Conservation (phyloP, 2,888 invertebrate species). For the Cerastis rubricosa region DNA sequence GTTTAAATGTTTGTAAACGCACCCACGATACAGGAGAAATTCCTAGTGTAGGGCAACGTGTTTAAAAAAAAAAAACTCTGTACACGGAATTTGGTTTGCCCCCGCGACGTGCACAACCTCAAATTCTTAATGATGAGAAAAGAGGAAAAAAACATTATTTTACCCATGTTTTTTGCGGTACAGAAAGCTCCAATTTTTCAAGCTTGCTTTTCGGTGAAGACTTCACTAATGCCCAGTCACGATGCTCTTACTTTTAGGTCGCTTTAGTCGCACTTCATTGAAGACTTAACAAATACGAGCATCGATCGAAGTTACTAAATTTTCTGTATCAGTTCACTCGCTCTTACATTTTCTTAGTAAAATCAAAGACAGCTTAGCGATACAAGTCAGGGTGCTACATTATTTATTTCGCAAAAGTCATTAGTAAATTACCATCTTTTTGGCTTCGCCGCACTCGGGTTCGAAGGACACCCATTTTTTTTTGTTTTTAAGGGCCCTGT, state of each 20-base stretch:
- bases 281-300: background rate
- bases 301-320: background rate
- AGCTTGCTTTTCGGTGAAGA: background rate
- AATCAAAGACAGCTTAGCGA: background rate
- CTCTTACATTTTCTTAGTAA: background rate
- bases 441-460: background rate
- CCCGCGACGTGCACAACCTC: too few species aligned
- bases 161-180: too few species aligned
- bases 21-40: too few species aligned
- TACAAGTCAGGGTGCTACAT: background rate
- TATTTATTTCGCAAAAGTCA: background rate
- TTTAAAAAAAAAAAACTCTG: too few species aligned
- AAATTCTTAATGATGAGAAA: too few species aligned
- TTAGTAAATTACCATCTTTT: background rate
- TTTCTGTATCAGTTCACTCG: background rate
- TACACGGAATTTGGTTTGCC: too few species aligned
- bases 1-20: too few species aligned
- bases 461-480: background rate
- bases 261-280: background rate
- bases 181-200: too few species aligned
- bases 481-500: background rate
- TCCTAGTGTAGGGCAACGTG: too few species aligned
- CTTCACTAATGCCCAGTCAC: background rate
- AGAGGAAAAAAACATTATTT: too few species aligned
- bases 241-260: too few species aligned